Percentiles rank a stretch among this genome's conserved stretches.
These are phyloP conservation scores for Dysidea cf. avara DNA, from an alignment of 37 sponge, comb jelly and placozoan species.

Conservation along the genomic window DNA sequence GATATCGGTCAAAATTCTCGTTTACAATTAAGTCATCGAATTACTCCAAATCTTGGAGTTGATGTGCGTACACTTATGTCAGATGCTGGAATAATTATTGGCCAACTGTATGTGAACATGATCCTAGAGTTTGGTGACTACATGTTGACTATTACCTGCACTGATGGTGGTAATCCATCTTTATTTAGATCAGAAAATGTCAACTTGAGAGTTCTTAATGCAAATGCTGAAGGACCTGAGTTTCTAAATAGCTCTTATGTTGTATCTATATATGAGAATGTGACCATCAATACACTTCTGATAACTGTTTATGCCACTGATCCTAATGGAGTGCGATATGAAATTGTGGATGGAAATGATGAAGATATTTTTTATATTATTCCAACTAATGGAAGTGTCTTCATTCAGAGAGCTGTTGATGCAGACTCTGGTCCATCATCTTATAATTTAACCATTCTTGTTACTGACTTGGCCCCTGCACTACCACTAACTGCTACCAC, in stretches of 20 bases:
- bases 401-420: no score
- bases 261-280: slow-evolving; percentile 49
- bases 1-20: slow-evolving; percentile 14
- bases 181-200: slow-evolving; percentile 8
- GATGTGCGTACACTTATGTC: no score
- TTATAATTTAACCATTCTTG: no score
- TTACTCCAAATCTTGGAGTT: no score
- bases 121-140: slow-evolving; percentile 20
- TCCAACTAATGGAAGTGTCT: not conserved
- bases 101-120: not conserved
- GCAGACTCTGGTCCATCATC: no score
- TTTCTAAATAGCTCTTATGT: slow-evolving; percentile 49
- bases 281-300: slow-evolving; percentile 5
- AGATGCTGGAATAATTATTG: no score
- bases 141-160: slow-evolving; percentile 51
- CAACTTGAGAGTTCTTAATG: slow-evolving; percentile 52
- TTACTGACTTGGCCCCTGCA: no score
- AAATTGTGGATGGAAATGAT: slow-evolving; percentile 20
- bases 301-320: slow-evolving; percentile 34
- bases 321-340: slow-evolving; percentile 29
- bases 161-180: slow-evolving; percentile 29
- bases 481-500: no score
- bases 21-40: no score
- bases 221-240: slow-evolving; percentile 32
- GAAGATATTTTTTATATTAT: slow-evolving; percentile 57